phyloP scores from a whole-genome alignment of 2,797 vertebrate species.

The Myotis planiceps region DNA sequence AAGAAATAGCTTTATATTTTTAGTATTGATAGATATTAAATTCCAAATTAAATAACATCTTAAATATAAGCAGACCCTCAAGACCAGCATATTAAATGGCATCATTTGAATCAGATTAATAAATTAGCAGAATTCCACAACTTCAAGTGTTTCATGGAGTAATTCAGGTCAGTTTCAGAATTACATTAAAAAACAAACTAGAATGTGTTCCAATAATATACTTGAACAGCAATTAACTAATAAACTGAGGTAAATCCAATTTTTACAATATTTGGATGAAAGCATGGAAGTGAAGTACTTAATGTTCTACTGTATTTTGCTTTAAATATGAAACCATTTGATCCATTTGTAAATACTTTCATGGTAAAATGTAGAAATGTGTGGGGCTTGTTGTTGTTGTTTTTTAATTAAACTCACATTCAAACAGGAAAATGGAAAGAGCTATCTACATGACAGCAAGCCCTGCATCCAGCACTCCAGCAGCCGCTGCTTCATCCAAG shows the following conservation, averaged over 20 bases:
- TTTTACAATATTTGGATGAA: neutral
- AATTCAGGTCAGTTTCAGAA: neutral
- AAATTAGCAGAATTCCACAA: neutral
- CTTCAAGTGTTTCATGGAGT: neutral
- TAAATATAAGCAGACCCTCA: neutral
- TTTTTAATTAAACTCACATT: neutral
- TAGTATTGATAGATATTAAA: neutral
- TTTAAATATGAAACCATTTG: neutral
- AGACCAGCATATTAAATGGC: neutral
- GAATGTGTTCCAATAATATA: neutral
- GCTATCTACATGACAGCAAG: neutral
- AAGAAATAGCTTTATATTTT: neutral
- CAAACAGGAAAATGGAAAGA: neutral
- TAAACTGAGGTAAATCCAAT: neutral
- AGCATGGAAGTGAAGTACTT: neutral
- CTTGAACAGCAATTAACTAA: neutral
- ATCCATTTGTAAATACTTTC: neutral
- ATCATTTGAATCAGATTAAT: neutral
- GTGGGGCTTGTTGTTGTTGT: neutral
- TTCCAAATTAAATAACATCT: neutral
- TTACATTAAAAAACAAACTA: neutral
- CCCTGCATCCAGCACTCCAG: fast-evolving
- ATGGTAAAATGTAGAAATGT: neutral
- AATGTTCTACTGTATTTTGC: neutral
- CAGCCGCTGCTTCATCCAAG: neutral